phyloP scores from a whole-genome alignment of 2,113 vertebrate species.

The Manacus vitellinus region DNA sequence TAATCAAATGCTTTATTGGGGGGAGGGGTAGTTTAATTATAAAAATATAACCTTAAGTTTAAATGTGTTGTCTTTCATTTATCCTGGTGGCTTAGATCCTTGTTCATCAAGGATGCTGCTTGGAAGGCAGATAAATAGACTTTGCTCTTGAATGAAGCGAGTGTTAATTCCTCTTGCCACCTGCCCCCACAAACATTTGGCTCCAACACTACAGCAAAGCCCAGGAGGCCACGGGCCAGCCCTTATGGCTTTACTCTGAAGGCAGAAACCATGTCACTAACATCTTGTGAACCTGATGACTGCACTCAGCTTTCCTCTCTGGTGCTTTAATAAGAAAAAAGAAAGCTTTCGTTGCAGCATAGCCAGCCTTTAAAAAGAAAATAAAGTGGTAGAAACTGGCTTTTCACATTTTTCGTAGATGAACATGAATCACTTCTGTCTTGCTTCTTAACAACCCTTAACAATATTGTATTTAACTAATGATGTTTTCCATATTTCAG shows the following conservation, averaged over 20 bases:
- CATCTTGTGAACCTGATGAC: neutral
- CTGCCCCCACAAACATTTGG: slow-evolving; percentile 31
- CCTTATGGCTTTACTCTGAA: neutral
- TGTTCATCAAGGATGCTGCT: neutral
- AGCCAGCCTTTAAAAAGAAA: neutral
- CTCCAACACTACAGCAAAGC: neutral
- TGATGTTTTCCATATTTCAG: neutral
- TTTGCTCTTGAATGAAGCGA: slow-evolving; percentile 26
- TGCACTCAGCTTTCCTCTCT: neutral
- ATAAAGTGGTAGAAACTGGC: neutral
- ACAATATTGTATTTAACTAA: slow-evolving; percentile 30
- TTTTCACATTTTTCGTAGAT: neutral
- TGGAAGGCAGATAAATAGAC: slow-evolving; percentile 10
- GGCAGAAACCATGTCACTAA: neutral
- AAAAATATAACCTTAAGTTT: neutral
- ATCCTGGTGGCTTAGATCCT: neutral
- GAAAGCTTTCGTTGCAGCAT: neutral
- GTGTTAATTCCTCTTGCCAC: slow-evolving; percentile 34
- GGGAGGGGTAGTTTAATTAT: neutral
- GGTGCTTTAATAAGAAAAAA: neutral
- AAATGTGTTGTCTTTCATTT: neutral
- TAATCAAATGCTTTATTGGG: neutral
- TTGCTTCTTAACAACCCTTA: neutral
- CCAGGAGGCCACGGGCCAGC: neutral
- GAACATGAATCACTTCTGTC: neutral